These are phyloP conservation scores for Pomacea maculata DNA, from an alignment of 1,140 invertebrate genomes.

Conservation along the genomic window DNA sequence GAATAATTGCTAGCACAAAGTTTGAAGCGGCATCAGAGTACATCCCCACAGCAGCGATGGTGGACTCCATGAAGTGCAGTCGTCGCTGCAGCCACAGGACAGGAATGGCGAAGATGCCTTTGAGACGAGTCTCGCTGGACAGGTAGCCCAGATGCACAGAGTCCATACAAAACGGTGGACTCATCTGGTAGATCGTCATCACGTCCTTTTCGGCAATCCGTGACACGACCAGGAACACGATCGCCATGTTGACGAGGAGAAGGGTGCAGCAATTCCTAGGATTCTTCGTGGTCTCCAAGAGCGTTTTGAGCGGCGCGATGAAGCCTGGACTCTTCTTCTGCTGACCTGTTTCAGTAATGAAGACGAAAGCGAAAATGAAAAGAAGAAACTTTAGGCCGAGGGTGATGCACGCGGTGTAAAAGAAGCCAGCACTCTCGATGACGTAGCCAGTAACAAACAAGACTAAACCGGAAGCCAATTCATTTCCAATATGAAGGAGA, in stretches of 20 bases:
- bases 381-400: neutral
- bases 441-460: neutral
- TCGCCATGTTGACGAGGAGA: neutral
- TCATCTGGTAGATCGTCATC: constrained; percentile 2
- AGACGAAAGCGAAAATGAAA: neutral
- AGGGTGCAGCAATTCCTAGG: neutral
- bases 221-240: neutral
- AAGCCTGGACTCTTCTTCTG: constrained; percentile 4
- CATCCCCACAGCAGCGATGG: neutral
- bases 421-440: neutral
- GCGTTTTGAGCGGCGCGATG: neutral
- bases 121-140: neutral
- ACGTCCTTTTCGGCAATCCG: neutral
- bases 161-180: neutral
- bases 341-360: constrained; percentile 1
- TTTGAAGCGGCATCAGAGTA: neutral
- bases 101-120: constrained; percentile 3
- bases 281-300: neutral
- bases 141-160: neutral
- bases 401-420: neutral
- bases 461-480: neutral
- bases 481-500: neutral
- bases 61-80: neutral
- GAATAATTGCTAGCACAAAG: neutral
- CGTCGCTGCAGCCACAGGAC: neutral